Percentiles rank a stretch among this genome's conserved stretches.
Conservation (phyloP, 2,888 invertebrate genomes). For the Heteromurus nitidus region DNA sequence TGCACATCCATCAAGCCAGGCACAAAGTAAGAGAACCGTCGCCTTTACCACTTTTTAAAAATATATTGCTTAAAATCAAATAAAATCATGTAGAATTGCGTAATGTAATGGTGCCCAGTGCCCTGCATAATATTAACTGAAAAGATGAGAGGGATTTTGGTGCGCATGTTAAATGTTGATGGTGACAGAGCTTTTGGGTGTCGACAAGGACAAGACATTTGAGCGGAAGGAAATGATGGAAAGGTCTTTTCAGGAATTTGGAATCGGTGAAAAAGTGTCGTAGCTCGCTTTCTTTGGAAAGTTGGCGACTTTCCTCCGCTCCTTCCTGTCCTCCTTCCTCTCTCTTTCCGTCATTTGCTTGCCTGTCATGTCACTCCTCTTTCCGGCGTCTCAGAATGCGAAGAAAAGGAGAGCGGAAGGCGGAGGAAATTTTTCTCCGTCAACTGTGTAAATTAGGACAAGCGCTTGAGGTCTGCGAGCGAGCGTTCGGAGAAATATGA, state of each 20-base stretch:
- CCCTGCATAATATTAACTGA: no score
- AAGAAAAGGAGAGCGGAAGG: conserved; percentile 46
- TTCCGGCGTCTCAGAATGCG: conserved; percentile 33
- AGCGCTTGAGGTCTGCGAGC: no score
- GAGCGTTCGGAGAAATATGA: not conserved
- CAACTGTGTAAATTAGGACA: conserved; percentile 48
- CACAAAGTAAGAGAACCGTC: conserved; percentile 86
- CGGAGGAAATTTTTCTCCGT: conserved; percentile 50
- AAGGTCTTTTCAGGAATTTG: conserved; percentile 37
- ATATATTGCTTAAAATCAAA: no score
- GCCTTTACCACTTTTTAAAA: no score
- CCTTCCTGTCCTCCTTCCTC: conserved; percentile 61
- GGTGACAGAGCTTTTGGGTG: no score
- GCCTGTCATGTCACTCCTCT: conserved; percentile 63
- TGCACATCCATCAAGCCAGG: conserved; percentile 84
- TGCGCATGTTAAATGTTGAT: no score
- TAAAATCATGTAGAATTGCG: no score
- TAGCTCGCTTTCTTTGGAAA: conserved; percentile 23
- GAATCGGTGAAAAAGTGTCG: conserved; percentile 2
- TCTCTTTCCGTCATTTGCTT: conserved; percentile 58
- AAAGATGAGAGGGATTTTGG: no score
- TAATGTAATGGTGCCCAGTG: no score
- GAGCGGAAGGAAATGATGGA: conserved; percentile 54
- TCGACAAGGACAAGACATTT: conserved; percentile 26
- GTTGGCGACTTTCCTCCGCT: conserved; percentile 52